Conservation (phyloP, 2,888 invertebrate genomes). For the Diaperis boleti region DNA sequence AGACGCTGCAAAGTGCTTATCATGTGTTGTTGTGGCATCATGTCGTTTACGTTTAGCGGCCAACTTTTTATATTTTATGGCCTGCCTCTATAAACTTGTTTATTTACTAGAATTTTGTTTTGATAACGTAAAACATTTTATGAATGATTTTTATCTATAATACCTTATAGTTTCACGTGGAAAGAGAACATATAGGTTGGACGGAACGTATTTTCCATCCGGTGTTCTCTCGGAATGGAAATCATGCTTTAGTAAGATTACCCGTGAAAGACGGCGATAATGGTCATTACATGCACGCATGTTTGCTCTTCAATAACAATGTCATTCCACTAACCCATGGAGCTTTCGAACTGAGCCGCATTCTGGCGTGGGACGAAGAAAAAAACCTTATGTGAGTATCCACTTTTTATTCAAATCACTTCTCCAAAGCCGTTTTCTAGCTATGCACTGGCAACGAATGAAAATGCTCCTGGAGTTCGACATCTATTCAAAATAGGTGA, state of each 20-base stretch:
- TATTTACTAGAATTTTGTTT: no score
- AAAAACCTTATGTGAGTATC: conserved; percentile 75
- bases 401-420: neutral
- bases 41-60: no score
- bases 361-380: conserved; percentile 82
- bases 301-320: conserved; percentile 62
- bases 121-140: no score
- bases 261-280: conserved; percentile 74
- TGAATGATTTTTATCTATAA: no score
- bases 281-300: conserved; percentile 73
- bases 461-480: conserved; percentile 81
- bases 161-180: conserved; percentile 64
- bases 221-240: conserved; percentile 63
- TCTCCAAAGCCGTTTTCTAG: conserved; percentile 65
- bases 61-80: no score
- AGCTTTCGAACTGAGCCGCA: conserved; percentile 78
- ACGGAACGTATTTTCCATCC: conserved; percentile 65
- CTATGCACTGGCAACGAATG: conserved; percentile 85
- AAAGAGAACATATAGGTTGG: conserved; percentile 63
- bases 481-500: conserved; percentile 82
- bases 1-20: no score
- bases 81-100: no score
- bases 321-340: conserved; percentile 77
- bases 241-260: conserved; percentile 68
- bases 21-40: no score